Percentiles rank a stretch among this genome's conserved stretches.
These are phyloP conservation scores for Paratrypauchen microcephalus DNA, from an alignment of 2,797 vertebrate species.

Conservation along the genomic window DNA sequence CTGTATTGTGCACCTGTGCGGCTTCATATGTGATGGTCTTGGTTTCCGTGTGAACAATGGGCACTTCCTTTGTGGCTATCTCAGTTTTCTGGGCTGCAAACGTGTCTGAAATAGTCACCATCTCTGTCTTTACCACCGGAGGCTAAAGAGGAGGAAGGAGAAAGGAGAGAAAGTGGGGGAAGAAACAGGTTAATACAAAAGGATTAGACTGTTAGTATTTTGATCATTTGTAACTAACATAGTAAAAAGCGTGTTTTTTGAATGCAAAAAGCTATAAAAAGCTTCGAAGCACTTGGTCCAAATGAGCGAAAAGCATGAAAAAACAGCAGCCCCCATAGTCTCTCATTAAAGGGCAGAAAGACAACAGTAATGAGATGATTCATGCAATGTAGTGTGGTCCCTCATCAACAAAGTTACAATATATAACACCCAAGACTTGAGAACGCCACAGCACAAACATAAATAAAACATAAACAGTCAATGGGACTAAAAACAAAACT, in stretches of 20 bases:
- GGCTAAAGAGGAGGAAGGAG: slow-evolving; percentile 77
- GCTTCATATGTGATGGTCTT: slow-evolving; percentile 99
- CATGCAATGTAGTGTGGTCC: slow-evolving; percentile 29
- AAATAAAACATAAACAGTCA: slow-evolving; percentile 34
- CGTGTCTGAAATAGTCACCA: slow-evolving; percentile 98
- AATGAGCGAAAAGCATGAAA: slow-evolving; percentile 29
- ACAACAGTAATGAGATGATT: slow-evolving; percentile 19
- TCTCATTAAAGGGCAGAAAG: slow-evolving; percentile 4
- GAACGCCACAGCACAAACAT: slow-evolving; percentile 39
- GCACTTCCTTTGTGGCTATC: slow-evolving; percentile 98
- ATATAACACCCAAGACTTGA: slow-evolving; percentile 16
- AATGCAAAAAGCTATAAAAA: neutral
- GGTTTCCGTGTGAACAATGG: slow-evolving; percentile 99
- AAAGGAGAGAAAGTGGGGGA: slow-evolving; percentile 35
- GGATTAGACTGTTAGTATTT: slow-evolving; percentile 35
- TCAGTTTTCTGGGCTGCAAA: slow-evolving; percentile 94
- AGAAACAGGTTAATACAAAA: slow-evolving; percentile 48
- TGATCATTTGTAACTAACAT: slow-evolving; percentile 13
- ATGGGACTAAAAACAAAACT: slow-evolving; percentile 22
- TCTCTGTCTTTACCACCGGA: slow-evolving; percentile 99
- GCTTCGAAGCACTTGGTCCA: neutral
- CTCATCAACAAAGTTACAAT: slow-evolving; percentile 23
- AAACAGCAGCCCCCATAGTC: slow-evolving; percentile 10
- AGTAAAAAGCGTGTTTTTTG: neutral
- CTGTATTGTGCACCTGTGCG: slow-evolving; percentile 83